Evolutionary conservation across 1,140 invertebrate genomes (phyloP).

Genomic region (Lordiphosa stackelbergi): DNA sequence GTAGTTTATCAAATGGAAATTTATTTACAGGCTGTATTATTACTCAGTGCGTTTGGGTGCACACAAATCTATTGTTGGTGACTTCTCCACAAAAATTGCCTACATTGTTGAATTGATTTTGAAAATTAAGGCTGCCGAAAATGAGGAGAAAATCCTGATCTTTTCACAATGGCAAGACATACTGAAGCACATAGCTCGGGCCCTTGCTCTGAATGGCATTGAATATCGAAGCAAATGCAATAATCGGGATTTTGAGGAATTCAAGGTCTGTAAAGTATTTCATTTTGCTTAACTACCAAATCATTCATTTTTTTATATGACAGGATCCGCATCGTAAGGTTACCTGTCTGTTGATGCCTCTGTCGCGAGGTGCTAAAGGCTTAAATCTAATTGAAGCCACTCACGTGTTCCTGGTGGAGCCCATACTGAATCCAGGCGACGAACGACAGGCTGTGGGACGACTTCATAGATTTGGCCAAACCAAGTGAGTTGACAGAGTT

Average conservation of each 20-base stretch:
- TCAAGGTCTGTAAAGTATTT: constrained; percentile 78
- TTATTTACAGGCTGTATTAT: constrained; percentile 57
- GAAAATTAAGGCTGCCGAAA: constrained; percentile 77
- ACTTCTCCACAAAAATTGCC: constrained; percentile 86
- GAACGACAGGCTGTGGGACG: constrained; percentile 88
- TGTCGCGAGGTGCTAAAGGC: constrained; percentile 85
- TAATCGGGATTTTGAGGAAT: constrained; percentile 78
- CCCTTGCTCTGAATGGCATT: constrained; percentile 82
- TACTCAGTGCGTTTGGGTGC: constrained; percentile 42
- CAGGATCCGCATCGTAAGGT: constrained; percentile 78
- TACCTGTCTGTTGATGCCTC: constrained; percentile 83
- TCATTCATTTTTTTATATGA: background rate
- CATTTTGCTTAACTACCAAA: background rate
- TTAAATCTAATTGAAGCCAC: constrained; percentile 89
- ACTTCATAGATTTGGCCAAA: constrained; percentile 89
- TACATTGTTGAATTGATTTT: constrained; percentile 82
- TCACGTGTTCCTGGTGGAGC: constrained; percentile 87
- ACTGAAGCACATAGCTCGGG: constrained; percentile 81
- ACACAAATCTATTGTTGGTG: constrained; percentile 77
- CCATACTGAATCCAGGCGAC: constrained; percentile 85
- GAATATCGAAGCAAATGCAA: constrained; percentile 76
- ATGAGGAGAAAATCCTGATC: constrained; percentile 82
- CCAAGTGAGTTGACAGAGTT: constrained; percentile 77
- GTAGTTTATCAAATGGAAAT: background rate
- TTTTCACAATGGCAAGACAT: constrained; percentile 86